These are phyloP conservation scores for Scolanthus callimorphus DNA, from an alignment of 92 coral and sea anemone species.

Conservation along the genomic window DNA sequence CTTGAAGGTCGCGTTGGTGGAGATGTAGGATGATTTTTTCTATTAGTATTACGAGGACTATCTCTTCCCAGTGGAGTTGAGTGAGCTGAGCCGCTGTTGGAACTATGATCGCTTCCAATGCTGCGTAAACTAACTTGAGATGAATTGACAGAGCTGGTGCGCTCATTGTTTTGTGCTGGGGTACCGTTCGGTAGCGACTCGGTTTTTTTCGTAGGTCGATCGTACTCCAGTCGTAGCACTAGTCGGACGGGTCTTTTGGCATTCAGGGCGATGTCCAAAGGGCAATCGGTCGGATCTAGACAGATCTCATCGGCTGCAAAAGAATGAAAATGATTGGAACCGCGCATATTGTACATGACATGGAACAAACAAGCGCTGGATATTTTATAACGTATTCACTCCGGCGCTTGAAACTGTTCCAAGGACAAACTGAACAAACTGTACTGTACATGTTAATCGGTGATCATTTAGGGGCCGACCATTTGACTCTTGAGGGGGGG, in stretches of 20 bases:
- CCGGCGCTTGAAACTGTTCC: too few relatives aligned
- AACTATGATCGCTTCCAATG: constrained; percentile 42
- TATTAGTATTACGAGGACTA: constrained; percentile 20
- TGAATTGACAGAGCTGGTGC: constrained; percentile 22
- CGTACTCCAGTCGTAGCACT: constrained; percentile 76
- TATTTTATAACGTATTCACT: too few relatives aligned
- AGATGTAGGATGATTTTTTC: constrained; percentile 29
- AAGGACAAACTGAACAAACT: too few relatives aligned
- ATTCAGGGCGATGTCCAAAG: constrained; percentile 87
- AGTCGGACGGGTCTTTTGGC: constrained; percentile 89
- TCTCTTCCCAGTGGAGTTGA: constrained; percentile 16
- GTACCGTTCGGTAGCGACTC: constrained; percentile 10
- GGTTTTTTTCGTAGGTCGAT: constrained; percentile 20
- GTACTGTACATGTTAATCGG: too few relatives aligned
- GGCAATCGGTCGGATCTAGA: constrained; percentile 91
- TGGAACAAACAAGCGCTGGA: neutral
- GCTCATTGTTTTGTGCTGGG: constrained; percentile 36
- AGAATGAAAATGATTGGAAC: neutral
- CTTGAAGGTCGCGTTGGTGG: constrained; percentile 60
- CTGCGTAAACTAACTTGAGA: constrained; percentile 47
- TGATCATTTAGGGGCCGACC: too few relatives aligned
- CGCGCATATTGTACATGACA: neutral
- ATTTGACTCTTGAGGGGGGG: too few relatives aligned
- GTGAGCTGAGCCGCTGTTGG: constrained; percentile 20
- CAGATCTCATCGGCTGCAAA: constrained; percentile 87